A percentile compares a stretch with the other conserved stretches of the same genome.
Conservation (phyloP, 2,888 invertebrate species). For the Coleophora flavipennella region DNA sequence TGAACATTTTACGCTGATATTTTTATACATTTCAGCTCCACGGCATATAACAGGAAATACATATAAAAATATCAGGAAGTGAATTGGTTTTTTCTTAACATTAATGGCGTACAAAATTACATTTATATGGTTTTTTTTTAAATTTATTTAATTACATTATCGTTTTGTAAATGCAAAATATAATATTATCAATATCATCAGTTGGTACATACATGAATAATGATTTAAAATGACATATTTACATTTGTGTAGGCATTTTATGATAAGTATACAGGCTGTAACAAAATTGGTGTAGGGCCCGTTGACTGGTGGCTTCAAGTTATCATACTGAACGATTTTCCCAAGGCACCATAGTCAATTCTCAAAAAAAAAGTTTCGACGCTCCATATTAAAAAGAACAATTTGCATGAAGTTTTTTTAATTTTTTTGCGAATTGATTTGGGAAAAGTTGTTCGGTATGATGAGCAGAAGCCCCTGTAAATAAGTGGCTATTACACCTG, state of each 20-base stretch:
- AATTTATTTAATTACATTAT: constrained; percentile 15
- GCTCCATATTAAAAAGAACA: too few species aligned
- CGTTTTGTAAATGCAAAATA: constrained; percentile 30
- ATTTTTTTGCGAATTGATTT: too few species aligned
- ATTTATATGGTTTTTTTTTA: not conserved
- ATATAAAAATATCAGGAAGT: constrained; percentile 3
- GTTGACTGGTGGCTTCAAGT: too few species aligned
- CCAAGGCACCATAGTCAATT: too few species aligned
- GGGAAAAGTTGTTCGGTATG: too few species aligned
- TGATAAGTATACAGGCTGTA: too few species aligned
- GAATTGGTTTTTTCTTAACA: constrained; percentile 1
- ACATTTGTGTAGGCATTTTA: constrained; percentile 28
- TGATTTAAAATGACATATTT: constrained; percentile 22
- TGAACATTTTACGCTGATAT: constrained; percentile 2
- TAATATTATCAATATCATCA: constrained; percentile 22
- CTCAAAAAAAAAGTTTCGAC: too few species aligned
- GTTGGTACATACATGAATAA: constrained; percentile 15
- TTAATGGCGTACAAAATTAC: constrained; percentile 50
- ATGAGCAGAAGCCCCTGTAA: too few species aligned
- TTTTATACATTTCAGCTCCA: not conserved
- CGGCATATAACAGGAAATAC: not conserved
- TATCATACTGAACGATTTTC: too few species aligned
- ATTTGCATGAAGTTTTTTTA: too few species aligned
- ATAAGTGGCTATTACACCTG: too few species aligned
- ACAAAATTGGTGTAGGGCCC: too few species aligned